phyloP scores from a whole-genome alignment of 2,888 invertebrate genomes.

The Drosophila limbata region DNA sequence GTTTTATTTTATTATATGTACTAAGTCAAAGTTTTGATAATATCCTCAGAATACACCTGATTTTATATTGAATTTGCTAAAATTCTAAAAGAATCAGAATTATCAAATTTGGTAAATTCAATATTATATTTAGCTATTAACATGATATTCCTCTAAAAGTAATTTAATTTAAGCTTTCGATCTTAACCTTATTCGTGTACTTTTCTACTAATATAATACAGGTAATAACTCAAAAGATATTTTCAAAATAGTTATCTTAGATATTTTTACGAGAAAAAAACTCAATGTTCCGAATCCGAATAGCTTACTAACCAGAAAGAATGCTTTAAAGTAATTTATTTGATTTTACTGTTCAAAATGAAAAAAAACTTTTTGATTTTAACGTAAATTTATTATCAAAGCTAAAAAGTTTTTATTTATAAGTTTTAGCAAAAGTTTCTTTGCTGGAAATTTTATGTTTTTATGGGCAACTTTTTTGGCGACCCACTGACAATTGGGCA shows the following conservation, averaged over 20 bases:
- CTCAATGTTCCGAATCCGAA: no score
- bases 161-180: no score
- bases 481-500: constrained; percentile 38
- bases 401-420: not conserved
- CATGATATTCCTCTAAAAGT: no score
- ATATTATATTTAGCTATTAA: no score
- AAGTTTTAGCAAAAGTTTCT: not conserved
- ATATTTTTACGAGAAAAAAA: no score
- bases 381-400: not conserved
- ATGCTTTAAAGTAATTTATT: not conserved
- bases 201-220: not conserved
- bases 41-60: no score
- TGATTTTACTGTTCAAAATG: not conserved
- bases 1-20: no score
- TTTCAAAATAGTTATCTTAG: not conserved
- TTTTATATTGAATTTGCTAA: no score
- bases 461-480: constrained; percentile 30
- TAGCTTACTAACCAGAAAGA: not conserved
- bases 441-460: not conserved
- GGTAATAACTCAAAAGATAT: not conserved
- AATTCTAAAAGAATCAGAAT: no score
- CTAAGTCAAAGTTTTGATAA: no score
- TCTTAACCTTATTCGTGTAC: no score
- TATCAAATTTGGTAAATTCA: no score
- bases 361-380: not conserved